Evolutionary conservation across 2,888 invertebrate species (phyloP).

Genomic region (Cheilosia pagana): DNA sequence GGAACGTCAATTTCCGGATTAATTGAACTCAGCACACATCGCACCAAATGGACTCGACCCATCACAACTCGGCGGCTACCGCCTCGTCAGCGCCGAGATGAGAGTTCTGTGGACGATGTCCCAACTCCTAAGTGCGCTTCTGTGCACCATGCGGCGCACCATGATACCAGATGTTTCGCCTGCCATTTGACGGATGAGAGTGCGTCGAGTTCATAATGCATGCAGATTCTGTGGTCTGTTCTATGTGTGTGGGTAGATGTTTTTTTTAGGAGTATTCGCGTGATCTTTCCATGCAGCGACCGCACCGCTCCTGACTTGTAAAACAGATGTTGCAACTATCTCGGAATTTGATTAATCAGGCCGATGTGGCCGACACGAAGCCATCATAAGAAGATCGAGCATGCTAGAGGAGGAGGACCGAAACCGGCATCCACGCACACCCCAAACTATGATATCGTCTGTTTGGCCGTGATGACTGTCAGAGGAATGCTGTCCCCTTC

Average conservation of each 20-base stretch:
- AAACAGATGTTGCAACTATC: constrained; percentile 62
- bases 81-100: constrained; percentile 14
- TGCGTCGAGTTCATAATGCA: constrained; percentile 15
- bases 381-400: constrained; percentile 55
- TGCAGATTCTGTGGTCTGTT: constrained; percentile 35
- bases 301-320: constrained; percentile 1
- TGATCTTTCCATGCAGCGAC: constrained; percentile 43
- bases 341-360: constrained; percentile 45
- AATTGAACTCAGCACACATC: constrained; percentile 73
- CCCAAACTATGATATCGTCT: constrained; percentile 43
- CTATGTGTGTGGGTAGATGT: constrained; percentile 12
- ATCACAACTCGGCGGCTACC: constrained; percentile 39
- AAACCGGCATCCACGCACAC: constrained; percentile 9
- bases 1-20: constrained; percentile 74
- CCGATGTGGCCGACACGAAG: constrained; percentile 35
- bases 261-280: constrained; percentile 46
- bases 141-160: constrained; percentile 45
- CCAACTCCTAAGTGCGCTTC: constrained; percentile 52
- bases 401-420: neutral
- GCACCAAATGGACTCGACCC: constrained; percentile 71
- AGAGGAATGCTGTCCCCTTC: constrained; percentile 7
- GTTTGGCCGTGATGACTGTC: constrained; percentile 56
- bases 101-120: constrained; percentile 25
- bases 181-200: constrained; percentile 58
- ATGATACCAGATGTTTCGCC: constrained; percentile 64